Percentiles rank a stretch among this genome's conserved stretches.
Evolutionary conservation across 2,113 vertebrate species (phyloP).

Genomic region (Phainopepla nitens): DNA sequence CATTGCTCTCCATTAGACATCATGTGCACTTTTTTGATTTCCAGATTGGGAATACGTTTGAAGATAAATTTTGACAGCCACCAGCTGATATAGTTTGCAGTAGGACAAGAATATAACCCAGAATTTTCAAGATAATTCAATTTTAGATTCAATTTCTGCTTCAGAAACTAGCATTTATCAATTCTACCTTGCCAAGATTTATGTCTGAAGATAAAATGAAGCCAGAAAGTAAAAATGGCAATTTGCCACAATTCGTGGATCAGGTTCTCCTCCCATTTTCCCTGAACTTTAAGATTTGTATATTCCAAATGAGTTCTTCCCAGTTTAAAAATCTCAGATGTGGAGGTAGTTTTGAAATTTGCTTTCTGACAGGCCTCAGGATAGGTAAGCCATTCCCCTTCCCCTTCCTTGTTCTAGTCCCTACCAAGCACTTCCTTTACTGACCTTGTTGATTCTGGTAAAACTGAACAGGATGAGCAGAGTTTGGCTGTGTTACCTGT

Average conservation of each 20-base stretch:
- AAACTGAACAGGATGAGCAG: not conserved
- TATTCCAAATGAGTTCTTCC: not conserved
- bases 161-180: not conserved
- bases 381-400: not conserved
- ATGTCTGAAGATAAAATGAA: not conserved
- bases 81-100: not conserved
- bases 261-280: not conserved
- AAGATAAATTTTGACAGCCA: not conserved
- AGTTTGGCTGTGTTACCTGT: not conserved
- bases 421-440: not conserved
- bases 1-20: not conserved
- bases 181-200: not conserved
- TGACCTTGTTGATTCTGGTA: not conserved
- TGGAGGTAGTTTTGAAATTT: not conserved
- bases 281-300: not conserved
- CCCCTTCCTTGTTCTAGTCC: not conserved
- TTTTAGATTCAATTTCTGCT: not conserved
- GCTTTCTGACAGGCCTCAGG: not conserved
- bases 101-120: not conserved
- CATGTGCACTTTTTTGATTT: not conserved
- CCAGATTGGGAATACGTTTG: not conserved
- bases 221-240: accelerated
- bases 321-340: not conserved
- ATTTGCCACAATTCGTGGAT: not conserved
- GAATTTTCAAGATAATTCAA: not conserved